Base-by-base conservation (phyloP, 2,888 invertebrate genomes). In the Adelphocoris suturalis region DNA sequence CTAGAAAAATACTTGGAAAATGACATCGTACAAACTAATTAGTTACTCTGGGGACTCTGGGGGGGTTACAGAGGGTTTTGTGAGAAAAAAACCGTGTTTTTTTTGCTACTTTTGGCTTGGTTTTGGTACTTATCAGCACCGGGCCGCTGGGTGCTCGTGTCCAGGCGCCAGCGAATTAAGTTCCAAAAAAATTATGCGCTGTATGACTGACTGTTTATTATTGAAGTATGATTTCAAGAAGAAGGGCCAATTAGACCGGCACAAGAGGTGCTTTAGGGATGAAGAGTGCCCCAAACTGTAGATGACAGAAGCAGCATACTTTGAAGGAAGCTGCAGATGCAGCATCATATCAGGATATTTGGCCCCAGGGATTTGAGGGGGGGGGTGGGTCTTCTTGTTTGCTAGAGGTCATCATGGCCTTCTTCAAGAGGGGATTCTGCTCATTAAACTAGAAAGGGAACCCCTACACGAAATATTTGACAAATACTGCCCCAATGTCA, bases 401-500 rank as follows among this genome's bases (percentile, higher is more conserved):
- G 76, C 76, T 76, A 76, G 12, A 76, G 27, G 76, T 76, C 76
- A 76, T 16, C n/a, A 5, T 5, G 76, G 76, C 76, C 76, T 76
- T 76, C 76, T 78, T 78, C 28, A 46, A 46, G 78, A 78, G 19
- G 46, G 78, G 0, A 78, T 78, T 78, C 46, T 46, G 1, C 78
- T 78, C 7, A 37, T 46, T 19, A 78, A 78, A 78, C 46, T 78
- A n/a, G 78, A 78, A 76, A 76, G 28, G 28, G 28, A 28, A 76
- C 76, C 76, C 46, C 76, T 76, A 16, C 28, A 28, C 76, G 76
- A 76, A 76, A 46, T 76, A 76, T 76, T 76, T 76, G 27, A 76
- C 76, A 76, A 76, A 12, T 76, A 76, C 76, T 76, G 76, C 76
- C 76, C 76, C 76, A 76, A 27, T 28, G 76, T 76, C 76, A 76